Evolutionary conservation across 1,140 invertebrate species (phyloP), one percentile per base, ranked within the genome.

Genomic region (Condylostylus longicornis): DNA sequence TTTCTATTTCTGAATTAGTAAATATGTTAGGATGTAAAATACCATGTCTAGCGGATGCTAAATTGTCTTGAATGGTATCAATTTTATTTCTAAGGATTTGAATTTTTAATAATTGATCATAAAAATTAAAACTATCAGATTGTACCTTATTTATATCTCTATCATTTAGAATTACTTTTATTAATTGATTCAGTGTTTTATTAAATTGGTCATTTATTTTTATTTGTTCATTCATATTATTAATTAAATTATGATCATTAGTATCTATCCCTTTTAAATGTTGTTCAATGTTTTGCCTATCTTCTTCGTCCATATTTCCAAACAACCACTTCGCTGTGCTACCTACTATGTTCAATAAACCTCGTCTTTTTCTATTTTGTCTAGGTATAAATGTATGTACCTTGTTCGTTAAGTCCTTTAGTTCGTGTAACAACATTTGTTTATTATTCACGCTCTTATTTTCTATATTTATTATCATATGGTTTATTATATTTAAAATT

Each of bases 1-100:
- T 40, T 33, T n/a, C 19, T 22, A 40, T 23, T 23, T 34, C 33
- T 13, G 21, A 22, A 17, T 17, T 13, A 17, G 25, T 35, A 15
- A 40, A 40, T 27, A 35, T 40, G 27, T 21, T 40, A 17, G 22
- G 17, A 13, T 35, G 15, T 13, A 40, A 27, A 12, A 35, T 34
- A 17, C 30, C 22, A 17, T 35, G 20, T 15, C 22, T 34, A 35
- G 32, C 33, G 14, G 31, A 13, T 20, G 19, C 33, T 8, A 35
- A 15, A 29, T 40, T 40, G 28, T 17, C 18, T 21, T 35, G 13
- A 35, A 40, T 27, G 13, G 22, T 18, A 17, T 40, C 22, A 14
- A 18, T 15, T 27, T 27, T 18, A 12, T 28, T 15, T 10, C 14
- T 13, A 25, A 35, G 4, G 12, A 35, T 40, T 27, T 40, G 12